Evolutionary conservation across 2,888 invertebrate genomes (phyloP).

Genomic region (Cinara cedri): DNA sequence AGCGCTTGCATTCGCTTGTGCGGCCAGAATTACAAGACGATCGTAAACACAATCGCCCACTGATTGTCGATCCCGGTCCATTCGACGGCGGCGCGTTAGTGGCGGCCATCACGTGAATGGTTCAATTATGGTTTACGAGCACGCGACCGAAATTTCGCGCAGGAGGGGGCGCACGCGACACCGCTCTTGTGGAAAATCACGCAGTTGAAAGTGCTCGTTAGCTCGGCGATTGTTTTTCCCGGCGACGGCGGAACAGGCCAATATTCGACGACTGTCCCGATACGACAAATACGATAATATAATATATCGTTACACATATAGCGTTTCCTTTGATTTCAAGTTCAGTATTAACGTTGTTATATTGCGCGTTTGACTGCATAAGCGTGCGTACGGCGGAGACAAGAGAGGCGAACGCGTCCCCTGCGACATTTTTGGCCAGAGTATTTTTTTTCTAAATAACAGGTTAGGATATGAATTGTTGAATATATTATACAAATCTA

Average conservation of each 20-base stretch:
- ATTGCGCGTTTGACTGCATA: too few species aligned
- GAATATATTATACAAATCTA: too few species aligned
- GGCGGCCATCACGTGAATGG: conserved; percentile 17
- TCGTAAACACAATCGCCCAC: conserved; percentile 6
- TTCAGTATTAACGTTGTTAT: too few species aligned
- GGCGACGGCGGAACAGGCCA: conserved; percentile 26
- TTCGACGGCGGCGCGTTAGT: not conserved
- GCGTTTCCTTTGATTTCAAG: too few species aligned
- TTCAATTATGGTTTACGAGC: conserved; percentile 19
- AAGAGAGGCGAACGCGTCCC: too few species aligned
- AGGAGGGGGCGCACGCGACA: not conserved
- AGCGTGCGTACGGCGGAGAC: too few species aligned
- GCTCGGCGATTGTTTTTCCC: conserved; percentile 24
- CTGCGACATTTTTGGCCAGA: too few species aligned
- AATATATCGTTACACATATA: too few species aligned
- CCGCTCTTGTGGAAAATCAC: conserved; percentile 9
- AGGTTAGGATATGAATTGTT: too few species aligned
- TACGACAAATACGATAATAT: too few species aligned
- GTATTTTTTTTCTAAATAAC: too few species aligned
- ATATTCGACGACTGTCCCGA: conserved; percentile 16
- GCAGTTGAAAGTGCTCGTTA: conserved; percentile 29
- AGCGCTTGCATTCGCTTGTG: not conserved
- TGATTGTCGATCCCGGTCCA: conserved; percentile 23
- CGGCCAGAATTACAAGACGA: not conserved
- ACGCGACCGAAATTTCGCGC: conserved; percentile 21